Conservation (phyloP, 35 echinoderm and acorn worm species). For the Heliocidaris erythrogramma region DNA sequence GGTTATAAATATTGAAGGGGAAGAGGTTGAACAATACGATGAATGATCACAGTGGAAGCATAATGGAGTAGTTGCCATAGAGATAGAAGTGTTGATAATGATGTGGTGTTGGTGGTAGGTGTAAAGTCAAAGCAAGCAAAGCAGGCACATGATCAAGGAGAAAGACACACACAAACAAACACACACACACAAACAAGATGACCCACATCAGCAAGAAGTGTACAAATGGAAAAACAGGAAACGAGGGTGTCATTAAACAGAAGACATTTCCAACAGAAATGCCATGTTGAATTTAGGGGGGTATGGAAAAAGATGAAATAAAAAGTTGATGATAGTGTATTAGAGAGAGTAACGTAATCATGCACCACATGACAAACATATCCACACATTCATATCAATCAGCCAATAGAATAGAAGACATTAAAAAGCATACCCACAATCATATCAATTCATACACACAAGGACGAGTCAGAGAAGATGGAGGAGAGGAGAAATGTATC, state of each 20-base stretch:
- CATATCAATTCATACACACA: constrained; percentile 23
- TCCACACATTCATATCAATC: background rate
- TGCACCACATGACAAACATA: constrained; percentile 33
- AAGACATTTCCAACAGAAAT: background rate
- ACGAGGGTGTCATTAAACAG: background rate
- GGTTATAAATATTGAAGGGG: background rate
- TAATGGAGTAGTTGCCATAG: background rate
- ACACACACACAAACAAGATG: constrained; percentile 23
- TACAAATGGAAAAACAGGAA: background rate
- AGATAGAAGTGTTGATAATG: background rate
- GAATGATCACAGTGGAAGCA: background rate
- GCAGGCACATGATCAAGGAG: background rate
- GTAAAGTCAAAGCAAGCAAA: constrained; percentile 26
- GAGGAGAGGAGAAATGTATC: background rate
- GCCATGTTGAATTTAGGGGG: background rate
- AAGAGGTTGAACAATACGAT: background rate
- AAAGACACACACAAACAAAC: background rate
- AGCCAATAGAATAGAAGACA: background rate
- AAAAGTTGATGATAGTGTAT: constrained; percentile 42
- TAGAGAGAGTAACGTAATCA: constrained; percentile 15
- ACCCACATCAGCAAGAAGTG: constrained; percentile 1
- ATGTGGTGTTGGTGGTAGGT: background rate
- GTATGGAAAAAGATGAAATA: background rate
- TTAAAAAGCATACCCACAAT: background rate
- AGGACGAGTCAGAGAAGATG: background rate